Evolutionary conservation across 2,113 vertebrate species (phyloP), one percentile per base, ranked within the genome.

Genomic region (Charadrius vociferus): DNA sequence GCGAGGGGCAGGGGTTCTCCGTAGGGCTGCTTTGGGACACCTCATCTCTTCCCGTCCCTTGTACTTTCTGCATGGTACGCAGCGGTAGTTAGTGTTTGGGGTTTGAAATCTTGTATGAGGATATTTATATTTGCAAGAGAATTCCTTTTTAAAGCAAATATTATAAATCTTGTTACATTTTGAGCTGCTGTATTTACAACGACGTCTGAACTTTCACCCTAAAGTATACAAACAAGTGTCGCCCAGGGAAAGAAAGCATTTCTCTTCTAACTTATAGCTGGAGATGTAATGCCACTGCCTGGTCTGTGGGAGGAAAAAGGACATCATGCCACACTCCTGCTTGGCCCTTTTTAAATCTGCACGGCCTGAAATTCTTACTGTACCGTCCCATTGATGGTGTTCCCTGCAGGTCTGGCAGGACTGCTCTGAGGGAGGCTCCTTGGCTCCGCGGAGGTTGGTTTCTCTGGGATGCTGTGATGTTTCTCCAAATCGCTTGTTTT

Each of bases 391-490:
- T 34, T 83, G 39, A 7, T 24, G 10, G 3, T 45, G n/a, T 18
- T 62, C 55, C 21, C 77, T 80, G 55, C 32, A 43, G 83, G n/a
- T 41, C 53, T 84, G 59, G 26, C 77, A 70, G 37, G 23, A 9
- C 8, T 55, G 37, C 30, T 61, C 39, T 3, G 11, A 39, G n/a
- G 37, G 32, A 3, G 20, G 45, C 17, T 75, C 21, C 50, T 52
- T 37, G 11, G 53, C 47, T 85, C 0, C 1, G 26, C 0, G 0
- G 13, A 61, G 32, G 24, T 8, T 37, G 24, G 2, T 15, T 67
- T 63, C 59, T 34, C 3, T 0, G 0, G 50, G 24, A n/a, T 77
- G 17, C 37, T 41, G 17, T 21, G 26, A n/a, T n/a, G n/a, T n/a
- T n/a, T n/a, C 37, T 45, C 47, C 45, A 0, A 58, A 37, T 74